Conservation (phyloP, 1,140 invertebrate genomes). For the Nephila pilipes region DNA sequence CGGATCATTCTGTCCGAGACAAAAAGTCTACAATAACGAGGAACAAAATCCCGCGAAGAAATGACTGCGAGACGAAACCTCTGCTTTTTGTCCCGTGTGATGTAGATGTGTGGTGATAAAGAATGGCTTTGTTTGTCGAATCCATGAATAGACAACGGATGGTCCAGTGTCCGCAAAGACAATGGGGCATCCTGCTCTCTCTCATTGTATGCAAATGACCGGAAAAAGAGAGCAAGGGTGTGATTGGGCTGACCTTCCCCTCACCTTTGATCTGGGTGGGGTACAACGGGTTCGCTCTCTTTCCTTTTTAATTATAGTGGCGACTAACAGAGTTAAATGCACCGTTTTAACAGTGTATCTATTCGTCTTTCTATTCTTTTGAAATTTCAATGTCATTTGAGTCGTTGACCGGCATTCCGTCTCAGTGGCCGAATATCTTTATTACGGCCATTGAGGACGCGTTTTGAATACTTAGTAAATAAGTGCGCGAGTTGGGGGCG, state of each 20-base stretch:
- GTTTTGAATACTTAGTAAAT: no score
- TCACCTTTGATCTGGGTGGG: not conserved
- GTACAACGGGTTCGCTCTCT: not conserved
- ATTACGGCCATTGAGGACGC: no score
- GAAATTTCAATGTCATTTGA: not conserved
- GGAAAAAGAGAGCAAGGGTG: not conserved
- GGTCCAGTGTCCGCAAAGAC: conserved; percentile 1
- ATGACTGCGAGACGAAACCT: not conserved
- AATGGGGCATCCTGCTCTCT: conserved; percentile 28
- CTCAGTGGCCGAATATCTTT: no score
- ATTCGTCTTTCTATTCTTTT: not conserved
- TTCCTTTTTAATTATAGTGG: not conserved
- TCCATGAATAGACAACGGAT: conserved; percentile 2
- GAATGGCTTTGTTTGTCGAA: not conserved
- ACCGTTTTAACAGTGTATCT: not conserved
- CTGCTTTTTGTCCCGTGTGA: not conserved
- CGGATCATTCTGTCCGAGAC: not conserved
- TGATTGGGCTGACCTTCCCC: not conserved
- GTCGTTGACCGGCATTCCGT: not conserved
- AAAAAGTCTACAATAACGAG: not conserved
- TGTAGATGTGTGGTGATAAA: not conserved
- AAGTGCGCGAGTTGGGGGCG: no score
- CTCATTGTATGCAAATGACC: conserved; percentile 53
- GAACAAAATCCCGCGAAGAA: not conserved
- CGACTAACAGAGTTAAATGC: not conserved